phyloP scores from a whole-genome alignment of 2,113 vertebrate species.

The Crotalus helleri region DNA sequence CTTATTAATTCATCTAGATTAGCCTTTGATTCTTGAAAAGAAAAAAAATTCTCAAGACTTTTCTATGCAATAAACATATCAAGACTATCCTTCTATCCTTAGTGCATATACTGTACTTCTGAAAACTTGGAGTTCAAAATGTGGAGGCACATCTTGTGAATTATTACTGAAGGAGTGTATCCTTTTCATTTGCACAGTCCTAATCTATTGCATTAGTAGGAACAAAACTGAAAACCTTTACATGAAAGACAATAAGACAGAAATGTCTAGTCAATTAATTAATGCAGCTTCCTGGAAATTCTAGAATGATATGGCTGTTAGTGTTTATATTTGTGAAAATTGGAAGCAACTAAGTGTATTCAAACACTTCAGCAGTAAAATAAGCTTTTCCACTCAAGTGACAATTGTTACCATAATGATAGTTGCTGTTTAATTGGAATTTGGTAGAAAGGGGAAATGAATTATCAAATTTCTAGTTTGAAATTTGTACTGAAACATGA shows the following conservation, averaged over 20 bases:
- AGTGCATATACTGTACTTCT: slow-evolving; percentile 7
- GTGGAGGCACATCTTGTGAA: not conserved
- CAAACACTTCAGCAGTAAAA: not conserved
- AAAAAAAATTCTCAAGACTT: not conserved
- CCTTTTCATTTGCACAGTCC: not conserved
- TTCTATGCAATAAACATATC: not conserved
- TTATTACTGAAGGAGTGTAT: not conserved
- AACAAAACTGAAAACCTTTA: slow-evolving; percentile 14
- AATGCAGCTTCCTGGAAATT: slow-evolving; percentile 22
- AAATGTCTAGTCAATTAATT: not conserved
- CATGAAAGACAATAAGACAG: slow-evolving; percentile 2
- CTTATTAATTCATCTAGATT: slow-evolving; percentile 12
- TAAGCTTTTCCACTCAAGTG: not conserved
- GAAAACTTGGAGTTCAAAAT: not conserved
- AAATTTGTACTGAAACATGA: not conserved
- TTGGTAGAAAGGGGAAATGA: not conserved
- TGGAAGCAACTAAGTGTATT: not conserved
- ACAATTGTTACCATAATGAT: not conserved
- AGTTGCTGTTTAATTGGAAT: not conserved
- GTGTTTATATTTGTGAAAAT: not conserved
- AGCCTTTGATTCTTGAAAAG: slow-evolving; percentile 30
- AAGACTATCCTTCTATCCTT: slow-evolving; percentile 39
- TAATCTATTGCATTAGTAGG: not conserved
- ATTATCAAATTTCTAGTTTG: not conserved
- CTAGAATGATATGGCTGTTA: not conserved